These are phyloP conservation scores for Mythimna impura DNA, from an alignment of 2,888 invertebrate species.

Conservation along the genomic window DNA sequence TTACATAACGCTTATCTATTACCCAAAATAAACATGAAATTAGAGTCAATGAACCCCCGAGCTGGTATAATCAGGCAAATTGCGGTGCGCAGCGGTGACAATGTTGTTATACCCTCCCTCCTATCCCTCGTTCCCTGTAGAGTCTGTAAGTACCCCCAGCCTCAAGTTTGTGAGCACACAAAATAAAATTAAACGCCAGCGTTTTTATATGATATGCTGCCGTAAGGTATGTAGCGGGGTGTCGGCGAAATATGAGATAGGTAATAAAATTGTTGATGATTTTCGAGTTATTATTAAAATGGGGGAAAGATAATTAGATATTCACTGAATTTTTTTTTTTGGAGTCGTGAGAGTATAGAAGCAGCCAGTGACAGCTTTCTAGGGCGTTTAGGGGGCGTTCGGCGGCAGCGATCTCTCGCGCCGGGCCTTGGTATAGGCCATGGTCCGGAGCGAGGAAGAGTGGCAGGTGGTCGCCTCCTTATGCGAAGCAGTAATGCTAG, in stretches of 20 bases:
- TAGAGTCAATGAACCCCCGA: conserved; percentile 54
- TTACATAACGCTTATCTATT: conserved; percentile 48
- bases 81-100: conserved; percentile 60
- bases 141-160: conserved; percentile 19
- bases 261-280: neutral
- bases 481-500: too few species aligned
- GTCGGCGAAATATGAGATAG: neutral
- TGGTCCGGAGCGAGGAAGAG: too few species aligned
- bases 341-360: neutral
- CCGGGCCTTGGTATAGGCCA: too few species aligned
- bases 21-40: conserved; percentile 57
- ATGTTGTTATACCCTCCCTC: conserved; percentile 61
- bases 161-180: conserved; percentile 61
- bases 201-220: conserved; percentile 62
- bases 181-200: conserved; percentile 70
- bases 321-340: neutral
- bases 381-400: too few species aligned
- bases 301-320: neutral
- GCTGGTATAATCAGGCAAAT: conserved; percentile 70
- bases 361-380: too few species aligned
- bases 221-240: conserved; percentile 46
- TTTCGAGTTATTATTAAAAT: neutral
- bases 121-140: conserved; percentile 15
- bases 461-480: too few species aligned
- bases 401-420: too few species aligned